phyloP scores from a whole-genome alignment of 2,797 vertebrate genomes.

The Myotis pilosus region DNA sequence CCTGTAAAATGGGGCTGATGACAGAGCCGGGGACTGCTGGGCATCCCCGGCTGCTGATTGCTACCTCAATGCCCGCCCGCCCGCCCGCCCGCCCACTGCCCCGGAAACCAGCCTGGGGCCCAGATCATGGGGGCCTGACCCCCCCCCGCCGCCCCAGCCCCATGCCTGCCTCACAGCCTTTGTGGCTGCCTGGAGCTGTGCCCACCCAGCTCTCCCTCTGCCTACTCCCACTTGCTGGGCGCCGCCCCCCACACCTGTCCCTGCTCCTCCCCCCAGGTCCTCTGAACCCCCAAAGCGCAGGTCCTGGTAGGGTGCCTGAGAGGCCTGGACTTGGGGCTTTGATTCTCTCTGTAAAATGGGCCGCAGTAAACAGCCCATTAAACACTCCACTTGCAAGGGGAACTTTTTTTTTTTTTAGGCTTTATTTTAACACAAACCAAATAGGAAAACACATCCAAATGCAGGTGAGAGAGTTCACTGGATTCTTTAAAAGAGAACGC shows the following conservation, averaged over 20 bases:
- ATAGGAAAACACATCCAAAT: constrained; percentile 31
- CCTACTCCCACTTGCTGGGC: too few relatives aligned
- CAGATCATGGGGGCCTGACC: too few relatives aligned
- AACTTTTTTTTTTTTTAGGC: background rate
- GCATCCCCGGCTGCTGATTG: background rate
- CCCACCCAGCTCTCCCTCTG: too few relatives aligned
- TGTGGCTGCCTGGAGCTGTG: background rate
- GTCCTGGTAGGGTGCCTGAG: background rate
- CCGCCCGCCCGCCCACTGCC: background rate
- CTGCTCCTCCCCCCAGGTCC: background rate
- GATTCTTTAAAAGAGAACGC: constrained; percentile 47
- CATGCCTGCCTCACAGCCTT: background rate
- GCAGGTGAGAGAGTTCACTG: background rate
- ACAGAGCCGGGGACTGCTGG: background rate
- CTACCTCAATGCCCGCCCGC: background rate
- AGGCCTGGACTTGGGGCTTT: rapidly evolving
- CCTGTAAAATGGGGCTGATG: background rate
- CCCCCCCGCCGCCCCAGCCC: too few relatives aligned
- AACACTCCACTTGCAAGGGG: background rate
- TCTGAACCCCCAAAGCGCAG: too few relatives aligned
- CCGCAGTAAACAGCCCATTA: background rate
- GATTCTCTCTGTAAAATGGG: background rate
- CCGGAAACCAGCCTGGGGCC: background rate
- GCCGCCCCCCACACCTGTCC: rapidly evolving
- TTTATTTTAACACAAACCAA: constrained; percentile 71